phyloP scores from a whole-genome alignment of 2,797 vertebrate genomes.

The Podarcis lilfordi region DNA sequence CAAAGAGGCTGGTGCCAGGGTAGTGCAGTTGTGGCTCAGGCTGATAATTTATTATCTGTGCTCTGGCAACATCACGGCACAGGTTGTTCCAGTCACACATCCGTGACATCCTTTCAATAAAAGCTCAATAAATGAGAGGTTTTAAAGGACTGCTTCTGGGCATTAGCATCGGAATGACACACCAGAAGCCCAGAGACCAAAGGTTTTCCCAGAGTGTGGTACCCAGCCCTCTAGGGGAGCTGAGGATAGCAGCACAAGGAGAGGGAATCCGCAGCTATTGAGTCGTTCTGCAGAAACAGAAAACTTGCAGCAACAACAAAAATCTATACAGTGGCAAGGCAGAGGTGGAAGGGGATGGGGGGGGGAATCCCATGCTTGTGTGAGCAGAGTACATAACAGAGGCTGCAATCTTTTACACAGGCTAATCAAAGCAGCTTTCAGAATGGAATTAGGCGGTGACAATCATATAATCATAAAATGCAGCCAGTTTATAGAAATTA shows the following conservation, averaged over 20 bases:
- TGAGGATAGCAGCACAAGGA: not conserved
- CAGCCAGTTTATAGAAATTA: not conserved
- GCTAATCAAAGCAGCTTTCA: not conserved
- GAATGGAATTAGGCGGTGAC: not conserved
- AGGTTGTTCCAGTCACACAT: not conserved
- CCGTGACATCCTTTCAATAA: not conserved
- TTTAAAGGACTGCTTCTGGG: not conserved
- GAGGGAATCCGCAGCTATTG: not conserved
- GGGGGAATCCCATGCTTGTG: not conserved
- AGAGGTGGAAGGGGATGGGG: no score
- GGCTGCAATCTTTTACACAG: not conserved
- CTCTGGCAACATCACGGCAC: constrained; percentile 14
- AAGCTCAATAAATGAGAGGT: not conserved
- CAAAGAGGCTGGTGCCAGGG: not conserved
- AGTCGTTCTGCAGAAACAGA: not conserved
- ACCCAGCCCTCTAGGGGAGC: not conserved
- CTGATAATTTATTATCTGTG: constrained; percentile 10
- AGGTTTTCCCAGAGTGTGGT: no score
- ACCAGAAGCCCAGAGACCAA: not conserved
- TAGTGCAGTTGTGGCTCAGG: not conserved
- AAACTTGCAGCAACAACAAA: not conserved
- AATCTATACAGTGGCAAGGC: not conserved
- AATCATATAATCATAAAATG: not conserved
- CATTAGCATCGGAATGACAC: not conserved
- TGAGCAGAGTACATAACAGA: not conserved